These are phyloP conservation scores for Aphidius ervi DNA, from an alignment of 1,140 invertebrate species.

Conservation along the genomic window DNA sequence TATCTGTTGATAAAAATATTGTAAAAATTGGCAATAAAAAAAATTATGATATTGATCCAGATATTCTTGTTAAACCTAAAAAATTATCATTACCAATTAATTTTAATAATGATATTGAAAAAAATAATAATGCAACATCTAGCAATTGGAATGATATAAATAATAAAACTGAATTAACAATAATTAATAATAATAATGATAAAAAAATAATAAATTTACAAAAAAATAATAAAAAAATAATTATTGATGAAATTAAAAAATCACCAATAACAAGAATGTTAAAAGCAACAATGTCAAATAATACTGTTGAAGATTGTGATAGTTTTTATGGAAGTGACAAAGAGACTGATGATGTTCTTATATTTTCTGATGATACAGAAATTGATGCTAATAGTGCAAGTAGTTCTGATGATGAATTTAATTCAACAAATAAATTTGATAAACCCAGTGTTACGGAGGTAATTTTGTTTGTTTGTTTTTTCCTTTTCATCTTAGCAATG, in stretches of 20 bases:
- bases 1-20: not conserved
- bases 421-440: constrained; percentile 8
- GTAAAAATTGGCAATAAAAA: constrained; percentile 37
- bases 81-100: constrained; percentile 25
- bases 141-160: constrained; percentile 36
- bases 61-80: constrained; percentile 13
- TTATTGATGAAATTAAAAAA: constrained; percentile 25
- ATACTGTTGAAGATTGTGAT: constrained; percentile 50
- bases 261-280: constrained; percentile 29
- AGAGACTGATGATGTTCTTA: constrained; percentile 62
- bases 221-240: constrained; percentile 9
- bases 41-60: not conserved
- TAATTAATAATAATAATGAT: constrained; percentile 34
- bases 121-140: constrained; percentile 27
- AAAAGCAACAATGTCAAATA: constrained; percentile 35
- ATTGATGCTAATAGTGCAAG: constrained; percentile 47
- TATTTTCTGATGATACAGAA: constrained; percentile 66
- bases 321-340: constrained; percentile 65
- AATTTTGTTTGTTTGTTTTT: constrained; percentile 24
- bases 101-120: constrained; percentile 20
- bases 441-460: constrained; percentile 47
- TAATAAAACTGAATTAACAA: constrained; percentile 42
- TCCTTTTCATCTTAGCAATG: not conserved
- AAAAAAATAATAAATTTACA: not conserved
- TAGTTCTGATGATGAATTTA: constrained; percentile 42